Base-by-base conservation (phyloP, 2,888 invertebrate genomes). In the Trilocha varians region DNA sequence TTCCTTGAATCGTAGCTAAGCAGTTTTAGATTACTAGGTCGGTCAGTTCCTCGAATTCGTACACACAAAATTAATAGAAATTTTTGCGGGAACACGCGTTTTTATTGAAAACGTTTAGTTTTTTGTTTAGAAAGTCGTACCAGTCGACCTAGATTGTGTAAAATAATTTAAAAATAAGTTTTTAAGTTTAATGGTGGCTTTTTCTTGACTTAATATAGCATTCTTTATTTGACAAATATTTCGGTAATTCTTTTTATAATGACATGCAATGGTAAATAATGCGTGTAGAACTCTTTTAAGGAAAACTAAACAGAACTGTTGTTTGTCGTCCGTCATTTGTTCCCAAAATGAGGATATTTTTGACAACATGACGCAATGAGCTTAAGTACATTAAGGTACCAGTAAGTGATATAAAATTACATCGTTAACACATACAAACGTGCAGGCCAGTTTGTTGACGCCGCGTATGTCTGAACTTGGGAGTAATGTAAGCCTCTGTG, bases 401-500 rank as follows among this genome's bases (percentile, higher is more conserved):
- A n/a, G n/a, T 25, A 11, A 25, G 8, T 4, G 25, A 25, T 18
- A 18, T 11, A 4, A 25, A 25, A 25, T 25, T 25, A 25, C 25
- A 25, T 25, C 6, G 25, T 25, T 25, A 25, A 25, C 25, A 4
- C 25, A 25, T 25, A 2, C 6, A 6, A 4, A 25, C 25, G 25
- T 9, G 25, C 25, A 25, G 70, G 65, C 52, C 68, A 72, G 77
- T 73, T 71, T 77, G 72, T 76, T 77, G 78, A 75, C 77, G 78
- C 69, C 66, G 70, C 68, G 71, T 11, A 25, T 71, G 70, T 61
- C 64, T 82, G 80, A 79, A 83, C 82, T 82, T 84, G 80, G 56
- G 71, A 75, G 70, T 69, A 71, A 71, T 75, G 78, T 71, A 71
- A 76, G 78, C 72, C 73, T 69, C 62, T 65, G 79, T 65, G 82